Conservation (phyloP, 2,113 vertebrate species). For the Callorhinus ursinus region DNA sequence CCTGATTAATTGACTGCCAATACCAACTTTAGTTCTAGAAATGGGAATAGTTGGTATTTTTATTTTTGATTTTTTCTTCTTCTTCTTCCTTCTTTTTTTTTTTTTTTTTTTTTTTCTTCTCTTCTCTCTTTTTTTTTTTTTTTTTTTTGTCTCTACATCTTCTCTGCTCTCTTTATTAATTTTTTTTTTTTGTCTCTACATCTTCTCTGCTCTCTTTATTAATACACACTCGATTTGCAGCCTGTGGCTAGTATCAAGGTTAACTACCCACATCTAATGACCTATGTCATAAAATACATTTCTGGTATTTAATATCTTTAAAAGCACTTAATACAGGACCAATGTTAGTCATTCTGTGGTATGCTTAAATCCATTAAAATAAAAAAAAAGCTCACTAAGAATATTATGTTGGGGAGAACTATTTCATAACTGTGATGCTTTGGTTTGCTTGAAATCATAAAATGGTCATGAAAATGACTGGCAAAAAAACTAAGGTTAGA, state of each 20-base stretch:
- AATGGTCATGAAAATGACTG: background rate
- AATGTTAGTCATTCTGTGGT: background rate
- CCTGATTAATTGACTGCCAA: background rate
- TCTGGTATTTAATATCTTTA: slow-evolving; percentile 25
- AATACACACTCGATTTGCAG: background rate
- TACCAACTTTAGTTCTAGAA: background rate
- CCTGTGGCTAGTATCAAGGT: background rate
- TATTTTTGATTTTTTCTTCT: background rate
- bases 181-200: background rate
- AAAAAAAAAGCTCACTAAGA: background rate
- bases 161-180: background rate
- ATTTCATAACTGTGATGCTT: background rate
- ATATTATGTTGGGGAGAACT: background rate
- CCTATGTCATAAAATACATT: background rate
- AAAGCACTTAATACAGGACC: background rate
- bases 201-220: background rate
- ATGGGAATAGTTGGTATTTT: background rate
- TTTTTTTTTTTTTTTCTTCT: background rate
- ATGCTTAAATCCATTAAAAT: background rate
- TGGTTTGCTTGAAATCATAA: background rate
- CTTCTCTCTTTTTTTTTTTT: background rate
- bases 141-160: background rate
- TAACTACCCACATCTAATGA: background rate
- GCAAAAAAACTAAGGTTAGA: background rate
- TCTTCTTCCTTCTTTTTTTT: background rate